These are phyloP conservation scores for Noturus placidus DNA, from an alignment of 2,113 vertebrate genomes.

Conservation along the genomic window DNA sequence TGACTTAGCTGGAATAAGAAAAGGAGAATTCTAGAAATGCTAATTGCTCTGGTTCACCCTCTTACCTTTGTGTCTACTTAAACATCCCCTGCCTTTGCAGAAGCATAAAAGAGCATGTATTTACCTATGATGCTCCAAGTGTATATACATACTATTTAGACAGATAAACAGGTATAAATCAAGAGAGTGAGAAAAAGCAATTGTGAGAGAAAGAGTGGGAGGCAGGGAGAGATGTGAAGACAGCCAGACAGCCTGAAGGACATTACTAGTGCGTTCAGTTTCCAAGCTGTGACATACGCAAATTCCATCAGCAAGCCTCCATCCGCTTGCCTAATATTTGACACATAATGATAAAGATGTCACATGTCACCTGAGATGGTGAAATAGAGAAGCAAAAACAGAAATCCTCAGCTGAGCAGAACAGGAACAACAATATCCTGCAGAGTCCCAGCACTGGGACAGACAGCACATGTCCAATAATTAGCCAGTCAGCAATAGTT, in stretches of 20 bases:
- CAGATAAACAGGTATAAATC: neutral
- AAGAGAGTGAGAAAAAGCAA: neutral
- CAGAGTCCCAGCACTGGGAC: neutral
- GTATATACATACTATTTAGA: neutral
- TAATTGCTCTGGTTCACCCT: slow-evolving; percentile 62
- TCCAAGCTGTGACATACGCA: slow-evolving; percentile 34
- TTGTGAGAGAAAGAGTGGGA: neutral
- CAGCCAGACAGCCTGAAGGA: slow-evolving; percentile 23
- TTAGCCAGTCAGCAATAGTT: slow-evolving; percentile 52
- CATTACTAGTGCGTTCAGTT: neutral
- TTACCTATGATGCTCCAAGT: neutral
- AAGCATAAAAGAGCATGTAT: slow-evolving; percentile 2
- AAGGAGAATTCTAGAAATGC: slow-evolving; percentile 64
- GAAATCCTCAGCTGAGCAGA: slow-evolving; percentile 25
- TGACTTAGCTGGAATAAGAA: slow-evolving; percentile 64
- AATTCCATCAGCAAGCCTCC: slow-evolving; percentile 25
- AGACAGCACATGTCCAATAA: slow-evolving; percentile 47
- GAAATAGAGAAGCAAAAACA: slow-evolving; percentile 42
- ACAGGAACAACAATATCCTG: slow-evolving; percentile 17
- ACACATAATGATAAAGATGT: slow-evolving; percentile 44
- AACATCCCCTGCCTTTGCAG: slow-evolving; percentile 18
- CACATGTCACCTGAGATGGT: slow-evolving; percentile 30
- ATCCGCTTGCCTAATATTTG: slow-evolving; percentile 18
- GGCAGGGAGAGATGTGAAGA: neutral
- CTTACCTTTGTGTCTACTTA: slow-evolving; percentile 48